These are phyloP conservation scores for Xyliphius kryptos DNA, from an alignment of 2,113 vertebrate species.

Conservation along the genomic window DNA sequence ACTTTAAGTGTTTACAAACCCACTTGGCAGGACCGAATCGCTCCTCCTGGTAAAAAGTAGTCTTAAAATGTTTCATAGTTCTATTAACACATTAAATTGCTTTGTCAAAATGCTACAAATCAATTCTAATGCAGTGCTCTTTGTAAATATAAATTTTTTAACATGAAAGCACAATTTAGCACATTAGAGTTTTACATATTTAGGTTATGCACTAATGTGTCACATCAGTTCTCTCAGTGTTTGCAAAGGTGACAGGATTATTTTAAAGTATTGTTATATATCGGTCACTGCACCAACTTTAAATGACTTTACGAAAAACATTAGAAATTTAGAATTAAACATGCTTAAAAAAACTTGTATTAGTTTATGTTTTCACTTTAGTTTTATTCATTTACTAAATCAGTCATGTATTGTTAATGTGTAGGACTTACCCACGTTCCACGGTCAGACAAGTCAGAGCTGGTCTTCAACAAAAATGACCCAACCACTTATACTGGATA, in stretches of 20 bases:
- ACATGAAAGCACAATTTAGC: neutral
- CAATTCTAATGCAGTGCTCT: too few species aligned
- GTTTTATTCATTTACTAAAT: neutral
- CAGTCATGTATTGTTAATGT: neutral
- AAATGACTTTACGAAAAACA: too few species aligned
- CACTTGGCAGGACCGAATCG: conserved; percentile 93
- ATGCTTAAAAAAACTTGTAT: too few species aligned
- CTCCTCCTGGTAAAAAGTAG: conserved; percentile 89
- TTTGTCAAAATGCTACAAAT: too few species aligned
- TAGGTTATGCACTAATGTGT: too few species aligned
- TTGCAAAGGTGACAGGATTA: too few species aligned
- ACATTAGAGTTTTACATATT: neutral
- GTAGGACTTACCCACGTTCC: conserved; percentile 68
- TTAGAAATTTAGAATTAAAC: too few species aligned
- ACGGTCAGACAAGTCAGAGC: conserved; percentile 63
- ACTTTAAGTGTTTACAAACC: conserved; percentile 87
- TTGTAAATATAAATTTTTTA: neutral
- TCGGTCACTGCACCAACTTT: too few species aligned
- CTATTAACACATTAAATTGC: too few species aligned
- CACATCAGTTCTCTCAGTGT: too few species aligned
- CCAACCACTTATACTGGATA: conserved; percentile 59
- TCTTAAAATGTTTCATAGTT: too few species aligned
- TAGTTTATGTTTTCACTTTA: neutral
- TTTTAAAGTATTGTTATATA: too few species aligned
- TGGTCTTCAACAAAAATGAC: conserved; percentile 62